A percentile compares a stretch with the other conserved stretches of the same genome.
Conservation (phyloP, 2,888 invertebrate species). For the Drosophila mimetica region DNA sequence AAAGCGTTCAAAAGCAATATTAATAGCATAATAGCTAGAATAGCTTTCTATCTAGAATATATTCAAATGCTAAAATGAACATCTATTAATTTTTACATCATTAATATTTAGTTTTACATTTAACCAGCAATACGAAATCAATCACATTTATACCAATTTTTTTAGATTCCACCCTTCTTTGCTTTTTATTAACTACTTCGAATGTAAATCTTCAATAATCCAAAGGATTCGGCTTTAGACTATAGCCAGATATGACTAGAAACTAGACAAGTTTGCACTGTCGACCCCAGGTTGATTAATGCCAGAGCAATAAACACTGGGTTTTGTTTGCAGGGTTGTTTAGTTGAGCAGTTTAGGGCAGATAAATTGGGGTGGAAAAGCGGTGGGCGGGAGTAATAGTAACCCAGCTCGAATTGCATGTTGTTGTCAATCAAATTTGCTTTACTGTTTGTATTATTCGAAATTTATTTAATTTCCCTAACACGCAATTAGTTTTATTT, state of each 20-base stretch:
- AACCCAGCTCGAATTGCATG: constrained; percentile 62
- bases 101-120: neutral
- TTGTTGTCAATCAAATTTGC: constrained; percentile 77
- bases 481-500: constrained; percentile 80
- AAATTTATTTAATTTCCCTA: constrained; percentile 77
- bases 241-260: neutral
- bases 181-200: too few relatives aligned
- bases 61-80: too few relatives aligned
- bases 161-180: neutral
- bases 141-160: neutral
- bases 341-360: constrained; percentile 61
- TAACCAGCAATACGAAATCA: too few relatives aligned
- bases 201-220: too few relatives aligned
- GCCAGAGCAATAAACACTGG: constrained; percentile 66
- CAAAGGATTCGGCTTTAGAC: too few relatives aligned
- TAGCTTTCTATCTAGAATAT: too few relatives aligned
- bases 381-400: constrained; percentile 20
- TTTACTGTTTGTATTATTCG: constrained; percentile 76
- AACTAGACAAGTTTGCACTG: constrained; percentile 1
- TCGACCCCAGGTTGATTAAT: constrained; percentile 58
- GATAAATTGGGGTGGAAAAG: constrained; percentile 17
- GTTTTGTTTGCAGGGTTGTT: constrained; percentile 68
- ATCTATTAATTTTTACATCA: too few relatives aligned
- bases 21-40: too few relatives aligned
- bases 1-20: neutral